Percentiles rank a stretch among this genome's conserved stretches.
Evolutionary conservation across 2,797 vertebrate species (phyloP).

Genomic region (Channa striata): DNA sequence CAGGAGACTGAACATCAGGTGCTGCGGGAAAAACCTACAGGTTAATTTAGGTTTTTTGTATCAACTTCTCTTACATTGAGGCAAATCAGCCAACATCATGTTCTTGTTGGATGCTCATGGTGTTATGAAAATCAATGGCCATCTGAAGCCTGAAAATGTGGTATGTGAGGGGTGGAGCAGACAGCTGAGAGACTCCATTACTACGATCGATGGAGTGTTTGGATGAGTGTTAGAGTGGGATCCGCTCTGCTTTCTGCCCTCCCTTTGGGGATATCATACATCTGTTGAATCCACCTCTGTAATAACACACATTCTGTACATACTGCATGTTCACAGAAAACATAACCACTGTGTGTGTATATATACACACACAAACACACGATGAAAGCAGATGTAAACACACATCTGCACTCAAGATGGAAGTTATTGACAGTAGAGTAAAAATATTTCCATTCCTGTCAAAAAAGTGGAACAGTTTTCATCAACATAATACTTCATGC

Average conservation of each 20-base stretch:
- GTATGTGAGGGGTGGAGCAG: conserved; percentile 7
- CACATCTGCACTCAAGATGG: rapidly evolving
- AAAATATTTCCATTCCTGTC: too few species aligned
- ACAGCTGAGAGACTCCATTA: conserved; percentile 47
- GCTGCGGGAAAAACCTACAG: too few species aligned
- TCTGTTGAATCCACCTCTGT: conserved; percentile 44
- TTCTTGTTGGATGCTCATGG: neutral
- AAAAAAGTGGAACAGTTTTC: too few species aligned
- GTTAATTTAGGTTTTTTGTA: too few species aligned
- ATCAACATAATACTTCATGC: too few species aligned
- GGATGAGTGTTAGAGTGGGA: conserved; percentile 15
- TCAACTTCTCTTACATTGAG: too few species aligned
- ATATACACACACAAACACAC: neutral
- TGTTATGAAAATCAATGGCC: neutral
- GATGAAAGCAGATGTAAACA: neutral
- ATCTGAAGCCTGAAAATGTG: neutral
- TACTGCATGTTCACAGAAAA: conserved; percentile 6
- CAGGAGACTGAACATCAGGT: too few species aligned
- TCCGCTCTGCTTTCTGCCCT: conserved; percentile 30
- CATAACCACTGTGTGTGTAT: neutral
- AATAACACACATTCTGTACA: neutral
- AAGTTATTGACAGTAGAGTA: neutral
- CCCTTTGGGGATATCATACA: conserved; percentile 54
- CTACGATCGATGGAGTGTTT: conserved; percentile 45
- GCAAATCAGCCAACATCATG: too few species aligned